Conservation (phyloP, 53 echinoderm and acorn worm species). For the Luidia sarsii region DNA sequence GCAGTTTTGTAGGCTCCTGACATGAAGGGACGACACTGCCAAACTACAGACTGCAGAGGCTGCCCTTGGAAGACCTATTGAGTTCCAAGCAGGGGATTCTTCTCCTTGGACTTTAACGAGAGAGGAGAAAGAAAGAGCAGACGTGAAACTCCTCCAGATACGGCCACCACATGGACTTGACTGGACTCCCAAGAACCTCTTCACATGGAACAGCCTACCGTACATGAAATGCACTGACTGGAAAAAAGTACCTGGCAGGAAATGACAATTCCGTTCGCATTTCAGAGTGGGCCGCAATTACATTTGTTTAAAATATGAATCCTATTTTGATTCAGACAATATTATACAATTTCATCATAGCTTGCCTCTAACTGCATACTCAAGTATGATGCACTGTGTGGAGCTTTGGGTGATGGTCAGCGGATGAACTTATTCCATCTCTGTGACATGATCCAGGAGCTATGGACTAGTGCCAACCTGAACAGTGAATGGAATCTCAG, state of each 20-base stretch:
- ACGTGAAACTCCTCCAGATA: not conserved
- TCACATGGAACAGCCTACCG: not conserved
- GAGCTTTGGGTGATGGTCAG: not conserved
- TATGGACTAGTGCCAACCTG: not conserved
- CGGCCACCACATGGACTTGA: not conserved
- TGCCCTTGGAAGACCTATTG: not conserved
- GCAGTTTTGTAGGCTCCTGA: not conserved
- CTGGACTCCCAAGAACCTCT: constrained; percentile 8
- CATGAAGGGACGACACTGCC: not conserved
- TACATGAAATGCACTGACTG: constrained; percentile 13
- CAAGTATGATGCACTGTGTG: constrained; percentile 6
- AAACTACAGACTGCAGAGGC: not conserved
- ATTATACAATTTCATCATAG: no score
- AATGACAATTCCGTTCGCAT: no score
- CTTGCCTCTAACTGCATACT: not conserved
- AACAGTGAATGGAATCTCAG: not conserved
- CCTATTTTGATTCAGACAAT: no score
- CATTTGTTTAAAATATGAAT: no score
- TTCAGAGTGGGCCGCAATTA: no score
- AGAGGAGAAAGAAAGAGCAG: not conserved
- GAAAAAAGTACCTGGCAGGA: constrained; percentile 42
- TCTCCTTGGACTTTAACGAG: no score
- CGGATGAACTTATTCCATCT: not conserved
- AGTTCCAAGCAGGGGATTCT: no score
- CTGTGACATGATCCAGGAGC: not conserved